Conservation (phyloP, 2,113 vertebrate species). For the Cisticola juncidis region DNA sequence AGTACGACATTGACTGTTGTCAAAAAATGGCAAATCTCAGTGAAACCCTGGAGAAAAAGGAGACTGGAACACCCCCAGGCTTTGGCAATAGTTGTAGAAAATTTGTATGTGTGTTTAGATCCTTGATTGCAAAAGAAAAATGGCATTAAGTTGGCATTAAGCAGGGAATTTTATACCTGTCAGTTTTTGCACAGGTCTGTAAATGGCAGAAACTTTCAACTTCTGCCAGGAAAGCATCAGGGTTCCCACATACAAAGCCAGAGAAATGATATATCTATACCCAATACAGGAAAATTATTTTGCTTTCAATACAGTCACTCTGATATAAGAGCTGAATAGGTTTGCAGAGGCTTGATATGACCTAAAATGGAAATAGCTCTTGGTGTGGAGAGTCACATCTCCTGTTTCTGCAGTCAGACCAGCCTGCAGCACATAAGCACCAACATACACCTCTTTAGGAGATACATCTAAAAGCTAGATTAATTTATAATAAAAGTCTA, state of each 20-base stretch:
- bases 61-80: neutral
- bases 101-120: neutral
- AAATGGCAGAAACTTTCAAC: constrained; percentile 41
- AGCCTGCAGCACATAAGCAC: neutral
- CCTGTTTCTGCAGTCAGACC: neutral
- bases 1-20: neutral
- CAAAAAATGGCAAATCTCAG: neutral
- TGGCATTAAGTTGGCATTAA: constrained; percentile 39
- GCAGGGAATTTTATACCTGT: constrained; percentile 28
- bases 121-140: constrained; percentile 46
- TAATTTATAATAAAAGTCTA: neutral
- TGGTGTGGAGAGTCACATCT: neutral
- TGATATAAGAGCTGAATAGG: neutral
- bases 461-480: neutral
- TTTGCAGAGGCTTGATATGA: neutral
- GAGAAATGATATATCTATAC: neutral
- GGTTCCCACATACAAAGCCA: neutral
- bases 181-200: constrained; percentile 20
- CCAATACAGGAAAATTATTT: neutral
- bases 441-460: neutral
- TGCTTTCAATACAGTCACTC: neutral
- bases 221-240: constrained; percentile 46
- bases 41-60: constrained; percentile 18
- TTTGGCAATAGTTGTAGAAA: constrained; percentile 37
- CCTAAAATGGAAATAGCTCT: neutral